phyloP scores from a whole-genome alignment of 2,113 vertebrate genomes.

The Cariama cristata region DNA sequence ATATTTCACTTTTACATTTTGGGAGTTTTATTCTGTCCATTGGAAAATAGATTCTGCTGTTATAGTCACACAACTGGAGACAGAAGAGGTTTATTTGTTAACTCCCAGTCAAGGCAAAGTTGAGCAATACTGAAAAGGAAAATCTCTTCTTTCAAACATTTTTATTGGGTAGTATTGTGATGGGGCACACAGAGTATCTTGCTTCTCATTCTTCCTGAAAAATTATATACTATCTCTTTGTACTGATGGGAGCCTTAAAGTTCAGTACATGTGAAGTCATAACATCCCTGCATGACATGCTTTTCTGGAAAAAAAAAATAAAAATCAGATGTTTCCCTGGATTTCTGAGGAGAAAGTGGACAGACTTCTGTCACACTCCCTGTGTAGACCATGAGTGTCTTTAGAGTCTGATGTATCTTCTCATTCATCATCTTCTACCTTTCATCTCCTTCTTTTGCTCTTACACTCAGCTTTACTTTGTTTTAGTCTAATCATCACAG shows the following conservation, averaged over 20 bases:
- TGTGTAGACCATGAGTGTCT: not conserved
- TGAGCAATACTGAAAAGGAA: not conserved
- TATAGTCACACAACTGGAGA: not conserved
- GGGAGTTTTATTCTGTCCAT: not conserved
- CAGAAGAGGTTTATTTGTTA: not conserved
- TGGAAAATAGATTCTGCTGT: not conserved
- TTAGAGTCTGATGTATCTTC: not conserved
- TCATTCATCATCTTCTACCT: not conserved
- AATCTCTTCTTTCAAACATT: not conserved
- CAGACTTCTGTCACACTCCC: not conserved
- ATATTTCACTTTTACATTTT: accelerated
- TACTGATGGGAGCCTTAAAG: not conserved
- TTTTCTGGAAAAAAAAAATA: not conserved
- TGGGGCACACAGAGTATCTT: not conserved
- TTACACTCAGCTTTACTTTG: not conserved
- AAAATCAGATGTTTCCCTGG: accelerated
- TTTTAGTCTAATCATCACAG: not conserved
- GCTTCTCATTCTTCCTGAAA: not conserved
- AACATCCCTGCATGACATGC: not conserved
- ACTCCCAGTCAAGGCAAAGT: not conserved
- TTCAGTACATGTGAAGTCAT: not conserved
- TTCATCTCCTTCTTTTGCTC: not conserved
- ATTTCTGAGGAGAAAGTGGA: not conserved
- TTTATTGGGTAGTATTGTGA: not conserved
- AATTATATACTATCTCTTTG: not conserved